Base-by-base conservation (phyloP, 2,113 vertebrate genomes). In the Hippocampus guttulatus region DNA sequence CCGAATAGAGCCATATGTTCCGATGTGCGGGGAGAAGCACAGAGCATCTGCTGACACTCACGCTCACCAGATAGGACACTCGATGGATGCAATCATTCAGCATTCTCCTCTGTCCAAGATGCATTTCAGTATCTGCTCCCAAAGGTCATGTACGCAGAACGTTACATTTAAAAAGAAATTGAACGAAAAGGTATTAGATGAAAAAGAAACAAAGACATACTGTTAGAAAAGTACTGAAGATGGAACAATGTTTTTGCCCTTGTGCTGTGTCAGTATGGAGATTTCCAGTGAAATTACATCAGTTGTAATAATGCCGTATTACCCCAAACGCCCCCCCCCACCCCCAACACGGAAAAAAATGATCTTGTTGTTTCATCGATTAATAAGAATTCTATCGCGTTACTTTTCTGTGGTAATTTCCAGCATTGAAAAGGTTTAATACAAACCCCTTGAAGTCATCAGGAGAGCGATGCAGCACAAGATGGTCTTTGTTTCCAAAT, bases 1-100 rank as follows among this genome's bases (percentile, higher is more conserved):
- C 76, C 71, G 70, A 54, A 77, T 84, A 25, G 65, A 71, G 69
- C 84, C 84, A 76, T 88, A 77, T 86, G 82, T 84, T 83, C 81
- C 41, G 69, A 49, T 68, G 73, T 79, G 80, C 63, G 64, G 47
- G 72, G 69, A 52, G 74, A 70, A 61, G 69, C 57, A 30, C 54
- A 2, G 63, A 78, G 74, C 75, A 84, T 86, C 77, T 80, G 82
- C 65, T 75, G 70, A 65, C 70, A 76, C 60, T 54, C 64, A 64
- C 67, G 66, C 62, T 69, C 10, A 8, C 68, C 74, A 67, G 70
- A 81, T 69, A 77, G 77, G 64, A 72, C 63, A 73, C 14, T 25
- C n/a, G 27, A 64, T 14, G 30, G 27, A 73, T 47, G 41, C 64
- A 25, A 65, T 65, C 64, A 47, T 65, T 65, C 64, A 65, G 41